phyloP scores from a whole-genome alignment of 2,888 invertebrate genomes.

The Hypsopygia costalis region DNA sequence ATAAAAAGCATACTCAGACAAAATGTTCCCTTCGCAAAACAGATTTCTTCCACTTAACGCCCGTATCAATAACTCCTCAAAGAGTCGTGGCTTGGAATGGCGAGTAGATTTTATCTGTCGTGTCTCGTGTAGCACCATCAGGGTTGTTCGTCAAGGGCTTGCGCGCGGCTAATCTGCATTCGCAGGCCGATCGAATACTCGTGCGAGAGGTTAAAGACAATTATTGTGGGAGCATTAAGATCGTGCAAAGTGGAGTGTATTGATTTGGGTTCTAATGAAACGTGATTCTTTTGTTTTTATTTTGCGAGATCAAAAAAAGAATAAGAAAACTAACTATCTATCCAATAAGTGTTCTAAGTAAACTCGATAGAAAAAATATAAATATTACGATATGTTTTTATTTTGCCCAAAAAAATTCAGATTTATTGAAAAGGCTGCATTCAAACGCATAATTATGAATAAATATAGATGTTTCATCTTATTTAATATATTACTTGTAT shows the following conservation, averaged over 20 bases:
- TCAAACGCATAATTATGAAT: too few relatives aligned
- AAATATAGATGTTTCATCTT: too few relatives aligned
- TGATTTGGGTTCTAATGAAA: not conserved
- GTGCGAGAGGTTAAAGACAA: slow-evolving; percentile 26
- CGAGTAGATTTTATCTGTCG: slow-evolving; percentile 50
- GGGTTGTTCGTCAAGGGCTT: slow-evolving; percentile 30
- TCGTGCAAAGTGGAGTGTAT: slow-evolving; percentile 13
- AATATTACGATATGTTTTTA: too few relatives aligned
- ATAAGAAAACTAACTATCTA: too few relatives aligned
- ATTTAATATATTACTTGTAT: too few relatives aligned
- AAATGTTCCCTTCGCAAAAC: slow-evolving; percentile 2
- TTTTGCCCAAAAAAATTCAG: too few relatives aligned
- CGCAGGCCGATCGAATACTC: slow-evolving; percentile 42
- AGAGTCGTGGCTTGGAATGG: slow-evolving; percentile 53
- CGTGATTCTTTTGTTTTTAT: too few relatives aligned
- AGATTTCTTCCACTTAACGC: slow-evolving; percentile 50
- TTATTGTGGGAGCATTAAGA: slow-evolving; percentile 33
- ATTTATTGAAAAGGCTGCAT: too few relatives aligned
- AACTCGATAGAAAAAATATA: too few relatives aligned
- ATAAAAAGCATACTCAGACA: not conserved
- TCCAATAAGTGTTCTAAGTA: too few relatives aligned
- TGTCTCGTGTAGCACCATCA: slow-evolving; percentile 36
- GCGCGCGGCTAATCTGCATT: slow-evolving; percentile 70
- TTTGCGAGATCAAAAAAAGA: too few relatives aligned
- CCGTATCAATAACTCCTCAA: slow-evolving; percentile 63